Conservation (phyloP, 2,797 vertebrate genomes). For the Orestias chungarensis region DNA sequence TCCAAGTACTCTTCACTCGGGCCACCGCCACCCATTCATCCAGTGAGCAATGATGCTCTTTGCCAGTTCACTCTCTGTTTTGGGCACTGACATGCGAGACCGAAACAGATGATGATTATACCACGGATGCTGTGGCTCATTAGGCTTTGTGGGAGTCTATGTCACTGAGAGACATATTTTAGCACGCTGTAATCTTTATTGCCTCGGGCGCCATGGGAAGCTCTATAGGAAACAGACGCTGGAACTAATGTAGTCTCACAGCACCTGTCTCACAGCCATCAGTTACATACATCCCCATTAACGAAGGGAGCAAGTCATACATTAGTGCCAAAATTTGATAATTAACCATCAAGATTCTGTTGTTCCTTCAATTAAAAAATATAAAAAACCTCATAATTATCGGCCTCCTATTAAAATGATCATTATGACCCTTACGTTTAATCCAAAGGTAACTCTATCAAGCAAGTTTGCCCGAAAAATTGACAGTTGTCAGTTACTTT, state of each 20-base stretch:
- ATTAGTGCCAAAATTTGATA: not conserved
- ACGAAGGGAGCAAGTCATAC: not conserved
- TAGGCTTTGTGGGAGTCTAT: conserved; percentile 40
- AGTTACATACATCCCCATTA: conserved; percentile 4
- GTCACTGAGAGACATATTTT: conserved; percentile 39
- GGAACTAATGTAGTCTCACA: conserved; percentile 44
- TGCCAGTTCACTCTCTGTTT: conserved; percentile 41
- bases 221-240: conserved; percentile 50
- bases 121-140: conserved; percentile 60
- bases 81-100: conserved; percentile 35
- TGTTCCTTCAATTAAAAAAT: not conserved
- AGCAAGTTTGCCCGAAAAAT: no score
- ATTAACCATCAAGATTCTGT: not conserved
- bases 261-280: conserved; percentile 42
- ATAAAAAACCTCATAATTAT: not conserved
- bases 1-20: conserved; percentile 6
- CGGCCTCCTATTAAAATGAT: no score
- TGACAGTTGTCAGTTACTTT: no score
- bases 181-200: conserved; percentile 36
- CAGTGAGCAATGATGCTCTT: conserved; percentile 19
- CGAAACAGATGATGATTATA: conserved; percentile 51
- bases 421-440: not conserved
- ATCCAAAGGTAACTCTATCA: no score
- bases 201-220: conserved; percentile 39
- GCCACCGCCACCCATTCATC: conserved; percentile 2